These are phyloP conservation scores for Raphicerus campestris DNA, from an alignment of 2,113 vertebrate species.

Conservation along the genomic window DNA sequence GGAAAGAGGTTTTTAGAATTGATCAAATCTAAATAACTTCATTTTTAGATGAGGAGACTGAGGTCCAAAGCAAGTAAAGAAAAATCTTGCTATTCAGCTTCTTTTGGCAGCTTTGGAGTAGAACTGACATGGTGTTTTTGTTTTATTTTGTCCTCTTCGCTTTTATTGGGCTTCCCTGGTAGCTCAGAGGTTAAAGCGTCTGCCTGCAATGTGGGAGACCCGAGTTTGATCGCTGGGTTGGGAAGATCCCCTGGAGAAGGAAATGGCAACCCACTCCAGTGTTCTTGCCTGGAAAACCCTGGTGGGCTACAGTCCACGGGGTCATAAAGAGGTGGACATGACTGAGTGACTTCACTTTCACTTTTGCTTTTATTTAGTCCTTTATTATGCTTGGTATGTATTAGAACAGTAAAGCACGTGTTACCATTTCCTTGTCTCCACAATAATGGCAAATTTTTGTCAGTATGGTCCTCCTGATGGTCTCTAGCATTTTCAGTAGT, in stretches of 20 bases:
- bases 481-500: background rate
- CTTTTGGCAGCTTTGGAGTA: background rate
- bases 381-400: background rate
- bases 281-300: too few species aligned
- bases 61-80: background rate
- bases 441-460: background rate
- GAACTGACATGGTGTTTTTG: background rate
- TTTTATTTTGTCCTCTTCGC: background rate
- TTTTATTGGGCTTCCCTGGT: background rate
- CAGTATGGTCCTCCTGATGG: background rate
- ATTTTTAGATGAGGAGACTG: background rate
- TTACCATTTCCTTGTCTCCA: background rate
- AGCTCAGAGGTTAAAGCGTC: too few species aligned
- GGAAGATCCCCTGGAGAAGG: too few species aligned
- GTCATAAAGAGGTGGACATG: too few species aligned
- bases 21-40: background rate
- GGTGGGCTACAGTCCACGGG: too few species aligned
- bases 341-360: too few species aligned
- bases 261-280: too few species aligned
- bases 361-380: background rate
- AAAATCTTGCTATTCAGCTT: background rate
- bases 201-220: too few species aligned
- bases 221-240: too few species aligned
- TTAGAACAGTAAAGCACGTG: background rate
- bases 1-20: background rate